These are phyloP conservation scores for Drosophila chauvacae DNA, from an alignment of 1,140 invertebrate species.

Conservation along the genomic window DNA sequence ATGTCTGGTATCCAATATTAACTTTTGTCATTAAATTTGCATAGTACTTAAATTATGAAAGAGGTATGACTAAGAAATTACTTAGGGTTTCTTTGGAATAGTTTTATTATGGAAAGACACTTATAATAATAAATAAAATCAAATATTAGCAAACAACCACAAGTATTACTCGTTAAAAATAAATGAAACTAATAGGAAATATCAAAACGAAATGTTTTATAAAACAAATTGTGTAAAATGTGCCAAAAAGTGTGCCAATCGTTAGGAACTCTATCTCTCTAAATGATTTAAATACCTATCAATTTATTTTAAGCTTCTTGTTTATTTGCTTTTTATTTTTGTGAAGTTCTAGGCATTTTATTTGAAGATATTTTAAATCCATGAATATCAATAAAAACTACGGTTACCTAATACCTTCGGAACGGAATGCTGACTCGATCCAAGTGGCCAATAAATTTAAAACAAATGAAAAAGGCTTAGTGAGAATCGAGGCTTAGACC, in stretches of 20 bases:
- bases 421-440: not conserved
- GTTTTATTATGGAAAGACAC: not conserved
- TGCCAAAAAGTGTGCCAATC: too few relatives aligned
- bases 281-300: too few relatives aligned
- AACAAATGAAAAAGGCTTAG: conserved; percentile 9
- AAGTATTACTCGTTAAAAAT: too few relatives aligned
- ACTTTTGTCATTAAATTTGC: conserved; percentile 5
- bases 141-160: too few relatives aligned
- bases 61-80: not conserved
- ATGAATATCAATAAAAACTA: not conserved
- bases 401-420: not conserved
- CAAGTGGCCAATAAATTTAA: conserved; percentile 17
- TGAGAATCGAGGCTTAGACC: conserved; percentile 3
- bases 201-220: too few relatives aligned
- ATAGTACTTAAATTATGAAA: not conserved
- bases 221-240: too few relatives aligned
- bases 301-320: not conserved
- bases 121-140: not conserved
- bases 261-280: not conserved
- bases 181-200: not conserved
- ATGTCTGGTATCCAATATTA: conserved; percentile 6
- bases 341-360: not conserved
- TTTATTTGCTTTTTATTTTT: conserved; percentile 1
- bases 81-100: not conserved
- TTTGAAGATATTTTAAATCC: not conserved